phyloP scores from a whole-genome alignment of 92 coral and sea anemone species.

The Parazoanthus atlanticus region DNA sequence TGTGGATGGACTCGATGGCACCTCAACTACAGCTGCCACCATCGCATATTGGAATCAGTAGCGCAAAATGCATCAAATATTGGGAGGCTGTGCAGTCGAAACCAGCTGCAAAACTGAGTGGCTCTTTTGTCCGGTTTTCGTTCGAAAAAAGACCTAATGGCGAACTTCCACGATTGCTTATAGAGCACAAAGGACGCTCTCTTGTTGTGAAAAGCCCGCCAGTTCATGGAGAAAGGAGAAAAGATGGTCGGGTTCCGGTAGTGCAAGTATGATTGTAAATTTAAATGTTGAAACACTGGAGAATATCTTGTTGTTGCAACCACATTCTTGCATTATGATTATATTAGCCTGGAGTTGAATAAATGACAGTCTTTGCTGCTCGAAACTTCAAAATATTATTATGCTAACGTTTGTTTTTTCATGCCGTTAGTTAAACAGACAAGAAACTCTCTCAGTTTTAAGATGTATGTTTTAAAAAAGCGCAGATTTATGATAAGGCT shows the following conservation, averaged over 20 bases:
- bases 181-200: constrained; percentile 94
- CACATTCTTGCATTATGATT: neutral
- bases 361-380: neutral
- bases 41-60: constrained; percentile 88
- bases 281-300: neutral
- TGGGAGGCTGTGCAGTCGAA: constrained; percentile 93
- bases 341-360: neutral
- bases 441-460: neutral
- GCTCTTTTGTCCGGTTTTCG: constrained; percentile 89
- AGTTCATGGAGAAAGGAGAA: constrained; percentile 48
- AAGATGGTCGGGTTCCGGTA: constrained; percentile 36
- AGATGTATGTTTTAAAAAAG: neutral
- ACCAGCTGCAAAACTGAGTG: constrained; percentile 92
- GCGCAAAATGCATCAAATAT: constrained; percentile 94
- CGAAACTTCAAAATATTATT: neutral
- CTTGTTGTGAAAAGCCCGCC: constrained; percentile 87
- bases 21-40: constrained; percentile 87
- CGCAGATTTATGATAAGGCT: neutral
- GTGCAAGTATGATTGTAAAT: constrained; percentile 14
- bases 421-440: too few species aligned
- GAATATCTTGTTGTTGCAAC: neutral
- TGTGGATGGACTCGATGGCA: constrained; percentile 85
- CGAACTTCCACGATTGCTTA: constrained; percentile 86
- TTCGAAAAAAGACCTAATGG: constrained; percentile 91
- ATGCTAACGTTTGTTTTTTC: neutral